Percentiles rank a stretch among this genome's conserved stretches.
Evolutionary conservation across 30 jellyfish, hydroid and myxozoan species (phyloP).

Genomic region (Turritopsis dohrnii): DNA sequence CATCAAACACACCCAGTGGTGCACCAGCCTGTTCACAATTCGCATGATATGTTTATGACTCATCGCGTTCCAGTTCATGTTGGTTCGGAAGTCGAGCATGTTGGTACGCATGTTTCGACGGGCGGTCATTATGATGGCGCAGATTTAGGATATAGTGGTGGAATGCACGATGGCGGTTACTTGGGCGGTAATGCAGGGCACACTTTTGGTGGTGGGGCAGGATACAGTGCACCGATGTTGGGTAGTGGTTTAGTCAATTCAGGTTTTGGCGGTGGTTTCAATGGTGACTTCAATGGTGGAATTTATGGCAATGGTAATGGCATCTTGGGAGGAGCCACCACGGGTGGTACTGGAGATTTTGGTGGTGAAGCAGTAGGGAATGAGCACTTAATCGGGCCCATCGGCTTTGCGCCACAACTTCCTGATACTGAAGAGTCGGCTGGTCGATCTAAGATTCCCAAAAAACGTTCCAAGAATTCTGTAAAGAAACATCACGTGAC

Average conservation of each 20-base stretch:
- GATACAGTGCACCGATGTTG: not conserved
- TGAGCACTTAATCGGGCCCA: conserved; percentile 32
- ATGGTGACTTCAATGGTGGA: conserved; percentile 26
- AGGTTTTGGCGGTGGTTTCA: not conserved
- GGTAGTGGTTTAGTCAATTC: conserved; percentile 5
- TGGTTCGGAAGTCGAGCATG: conserved; percentile 62
- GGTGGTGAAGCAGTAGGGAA: conserved; percentile 42
- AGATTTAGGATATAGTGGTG: conserved; percentile 1
- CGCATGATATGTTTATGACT: conserved; percentile 59
- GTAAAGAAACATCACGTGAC: conserved; percentile 79
- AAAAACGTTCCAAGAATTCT: conserved; percentile 25
- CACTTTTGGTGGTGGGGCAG: conserved; percentile 12
- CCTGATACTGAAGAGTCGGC: conserved; percentile 41
- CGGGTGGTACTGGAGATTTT: conserved; percentile 20
- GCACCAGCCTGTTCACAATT: conserved; percentile 61
- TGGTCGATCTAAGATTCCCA: conserved; percentile 23
- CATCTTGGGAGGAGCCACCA: conserved; percentile 43
- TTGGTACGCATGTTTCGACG: conserved; percentile 11
- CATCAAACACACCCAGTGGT: conserved; percentile 91
- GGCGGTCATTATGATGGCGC: conserved; percentile 30
- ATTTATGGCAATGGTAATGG: conserved; percentile 19
- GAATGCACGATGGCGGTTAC: conserved; percentile 20
- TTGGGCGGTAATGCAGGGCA: conserved; percentile 2
- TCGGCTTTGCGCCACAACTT: conserved; percentile 28
- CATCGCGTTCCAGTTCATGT: conserved; percentile 75